These are phyloP conservation scores for Nymphalis io DNA, from an alignment of 1,140 invertebrate species.

Conservation along the genomic window DNA sequence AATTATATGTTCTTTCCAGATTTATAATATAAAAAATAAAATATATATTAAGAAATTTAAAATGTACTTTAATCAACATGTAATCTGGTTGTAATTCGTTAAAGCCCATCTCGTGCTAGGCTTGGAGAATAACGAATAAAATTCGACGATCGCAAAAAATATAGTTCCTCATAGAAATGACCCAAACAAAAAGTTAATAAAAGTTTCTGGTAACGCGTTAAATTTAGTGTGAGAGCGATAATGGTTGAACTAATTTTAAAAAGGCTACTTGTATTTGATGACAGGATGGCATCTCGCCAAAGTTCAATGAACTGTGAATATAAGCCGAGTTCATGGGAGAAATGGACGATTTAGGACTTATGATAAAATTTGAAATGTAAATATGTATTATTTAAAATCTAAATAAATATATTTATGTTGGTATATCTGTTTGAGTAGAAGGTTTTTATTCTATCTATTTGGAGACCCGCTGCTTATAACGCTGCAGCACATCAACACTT, in stretches of 20 bases:
- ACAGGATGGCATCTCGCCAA: slow-evolving; percentile 24
- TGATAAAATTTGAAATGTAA: background rate
- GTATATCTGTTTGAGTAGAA: background rate
- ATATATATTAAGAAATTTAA: too few species aligned
- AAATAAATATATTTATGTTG: background rate
- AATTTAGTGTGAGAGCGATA: slow-evolving; percentile 43
- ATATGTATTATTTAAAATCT: too few species aligned
- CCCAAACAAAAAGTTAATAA: slow-evolving; percentile 12
- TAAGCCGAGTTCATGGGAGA: slow-evolving; percentile 1
- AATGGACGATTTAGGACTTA: slow-evolving; percentile 16
- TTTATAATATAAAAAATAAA: too few species aligned
- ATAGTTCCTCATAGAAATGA: slow-evolving; percentile 1
- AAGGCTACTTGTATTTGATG: slow-evolving; percentile 6
- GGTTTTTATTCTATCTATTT: too few species aligned
- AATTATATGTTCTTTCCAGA: too few species aligned
- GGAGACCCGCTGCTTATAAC: too few species aligned
- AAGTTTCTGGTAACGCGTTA: slow-evolving; percentile 22
- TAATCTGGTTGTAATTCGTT: too few species aligned
- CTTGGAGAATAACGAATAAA: too few species aligned
- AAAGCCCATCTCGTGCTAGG: too few species aligned
- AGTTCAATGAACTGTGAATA: slow-evolving; percentile 29
- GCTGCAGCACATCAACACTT: too few species aligned
- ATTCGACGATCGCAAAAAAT: background rate
- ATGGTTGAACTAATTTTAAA: slow-evolving; percentile 38
- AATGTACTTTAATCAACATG: too few species aligned